Conservation (phyloP, 2,113 vertebrate genomes). For the Malurus melanocephalus region DNA sequence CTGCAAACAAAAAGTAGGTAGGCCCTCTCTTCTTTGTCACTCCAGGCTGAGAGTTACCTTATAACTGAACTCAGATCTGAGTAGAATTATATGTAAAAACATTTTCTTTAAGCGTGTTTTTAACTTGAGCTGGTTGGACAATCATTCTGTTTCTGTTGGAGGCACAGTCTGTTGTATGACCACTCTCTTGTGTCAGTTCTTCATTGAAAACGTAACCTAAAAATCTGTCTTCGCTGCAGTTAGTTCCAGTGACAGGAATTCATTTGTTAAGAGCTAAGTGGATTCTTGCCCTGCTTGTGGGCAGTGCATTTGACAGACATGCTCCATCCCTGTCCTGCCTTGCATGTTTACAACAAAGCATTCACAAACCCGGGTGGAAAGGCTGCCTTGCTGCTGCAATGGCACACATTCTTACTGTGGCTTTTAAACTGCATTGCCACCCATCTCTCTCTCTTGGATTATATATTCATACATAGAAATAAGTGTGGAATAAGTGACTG, state of each 20-base stretch:
- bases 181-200: neutral
- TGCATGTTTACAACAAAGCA: neutral
- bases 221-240: neutral
- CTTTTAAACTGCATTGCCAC: constrained; percentile 4
- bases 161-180: neutral
- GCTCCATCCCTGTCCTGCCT: neutral
- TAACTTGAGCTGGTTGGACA: neutral
- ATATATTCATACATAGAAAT: constrained; percentile 10
- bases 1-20: neutral
- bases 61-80: neutral
- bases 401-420: neutral
- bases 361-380: neutral
- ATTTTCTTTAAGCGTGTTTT: neutral
- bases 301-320: neutral
- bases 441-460: neutral
- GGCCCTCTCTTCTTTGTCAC: neutral
- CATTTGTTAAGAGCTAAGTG: neutral
- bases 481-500: constrained; percentile 7
- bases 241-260: neutral
- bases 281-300: neutral
- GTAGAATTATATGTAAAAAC: neutral
- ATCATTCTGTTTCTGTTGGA: neutral
- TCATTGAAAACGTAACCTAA: neutral
- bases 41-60: neutral
- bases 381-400: neutral